Evolutionary conservation across 2,797 vertebrate species (phyloP), one percentile per base, ranked within the genome.

Genomic region (Fringilla coelebs): DNA sequence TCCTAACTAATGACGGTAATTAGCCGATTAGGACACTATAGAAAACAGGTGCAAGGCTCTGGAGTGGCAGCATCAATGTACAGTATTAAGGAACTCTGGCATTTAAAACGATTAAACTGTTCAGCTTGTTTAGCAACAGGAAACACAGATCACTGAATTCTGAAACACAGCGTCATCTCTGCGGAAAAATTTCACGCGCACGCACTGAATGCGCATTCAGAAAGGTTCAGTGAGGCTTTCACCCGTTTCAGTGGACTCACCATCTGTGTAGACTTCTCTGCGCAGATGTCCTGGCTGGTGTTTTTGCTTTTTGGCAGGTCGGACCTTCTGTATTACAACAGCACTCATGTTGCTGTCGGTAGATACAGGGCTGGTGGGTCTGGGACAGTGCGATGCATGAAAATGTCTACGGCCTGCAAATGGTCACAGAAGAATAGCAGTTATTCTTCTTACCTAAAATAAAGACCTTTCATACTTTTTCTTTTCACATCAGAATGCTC

Each of bases 281-380:
- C 99, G 98, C 97, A 99, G 99, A 97, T 98, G 99, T 76, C 96
- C 99, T 83, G 98, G 98, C 97, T 98, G 99, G 96, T 99, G 99
- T 93, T 99, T 99, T 90, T 98, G 99, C 95, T 99, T 99, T 98
- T 99, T 99, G 85, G 98, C 97, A 86, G 99, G 99, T 94, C 99
- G 98, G 84, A 97, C 91, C 98, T 99, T 99, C 97, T 99, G 99
- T 96, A 99, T 98, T 49, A 99, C 98, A 63, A 98, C 99, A 93
- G 99, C 98, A 80, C 99, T 99, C 98, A 99, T 98, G 96, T 99
- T 99, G 97, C 99, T 99, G 98, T 99, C 99, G 6, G 99, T 99
- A 76, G 99, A 99, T 93, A 99, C 98, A 0, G 99, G 99, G 97
- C 99, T 99, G 81, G 99, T 98, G 74, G 99, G 99, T 96, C 99